Base-by-base conservation (phyloP, 2,113 vertebrate species). In the Rynchops niger region DNA sequence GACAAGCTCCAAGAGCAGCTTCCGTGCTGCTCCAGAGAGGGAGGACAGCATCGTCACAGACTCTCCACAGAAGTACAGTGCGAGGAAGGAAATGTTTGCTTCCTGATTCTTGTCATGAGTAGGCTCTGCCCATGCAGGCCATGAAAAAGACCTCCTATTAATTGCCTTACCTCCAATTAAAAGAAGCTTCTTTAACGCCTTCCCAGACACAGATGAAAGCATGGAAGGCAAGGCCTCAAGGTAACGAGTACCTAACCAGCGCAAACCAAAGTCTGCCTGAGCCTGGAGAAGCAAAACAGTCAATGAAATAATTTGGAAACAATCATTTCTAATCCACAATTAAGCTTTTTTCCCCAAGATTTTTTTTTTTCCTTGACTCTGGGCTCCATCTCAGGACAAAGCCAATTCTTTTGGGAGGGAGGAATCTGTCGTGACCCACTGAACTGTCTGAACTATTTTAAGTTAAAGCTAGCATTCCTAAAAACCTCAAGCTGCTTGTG, bases 361-460 rank as follows among this genome's bases (percentile, higher is more conserved):
- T 66, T 66, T 49, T 34, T 49, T 73, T 42, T 72, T 29, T 1
- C 34, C 49, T 55, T 6, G 40, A 63, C 52, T 23, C 32, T 42
- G 85, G 65, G 50, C 86, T 94, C 66, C 16, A 18, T 3, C 32
- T 70, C 74, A 63, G 73, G 89, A 87, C 50, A 76, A 89, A 90
- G 38, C 26, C 69, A 65, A 0, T 43, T 89, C 52, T 25, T 78
- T 29, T 15, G 66, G 65, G 81, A 91, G 74, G 47, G 43, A 77
- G 63, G 84, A 69, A 72, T 70, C 71, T 50, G 15, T 16, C 11
- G 1, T 5, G 43, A 82, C 42, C 67, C 23, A 21, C 71, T 86
- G 71, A 76, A 78, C 67, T 29, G 52, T 63, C 62, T 66, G 82
- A 71, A 11, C 69, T 96, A 74, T 92, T 95, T 94, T 93, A 93